These are phyloP conservation scores for Smittia aterrima DNA, from an alignment of 2,888 invertebrate species.

Conservation along the genomic window DNA sequence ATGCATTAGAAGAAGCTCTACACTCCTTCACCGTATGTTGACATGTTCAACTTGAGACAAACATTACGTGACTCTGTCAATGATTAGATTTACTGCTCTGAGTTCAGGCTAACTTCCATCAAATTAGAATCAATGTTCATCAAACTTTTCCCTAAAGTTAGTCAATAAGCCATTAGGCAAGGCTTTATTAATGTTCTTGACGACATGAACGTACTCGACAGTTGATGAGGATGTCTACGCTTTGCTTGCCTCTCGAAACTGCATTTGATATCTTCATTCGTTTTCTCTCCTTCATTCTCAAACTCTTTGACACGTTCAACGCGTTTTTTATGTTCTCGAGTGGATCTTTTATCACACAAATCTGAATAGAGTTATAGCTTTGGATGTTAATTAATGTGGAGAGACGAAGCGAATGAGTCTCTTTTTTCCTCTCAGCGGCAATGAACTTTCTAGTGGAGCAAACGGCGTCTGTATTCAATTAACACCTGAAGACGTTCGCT, in stretches of 20 bases:
- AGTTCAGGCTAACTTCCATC: neutral
- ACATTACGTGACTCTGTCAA: slow-evolving; percentile 9
- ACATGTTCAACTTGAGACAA: neutral
- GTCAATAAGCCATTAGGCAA: too few relatives aligned
- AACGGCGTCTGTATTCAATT: neutral
- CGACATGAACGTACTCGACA: too few relatives aligned
- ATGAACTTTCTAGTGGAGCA: slow-evolving; percentile 1
- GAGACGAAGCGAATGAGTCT: neutral
- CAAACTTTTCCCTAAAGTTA: too few relatives aligned
- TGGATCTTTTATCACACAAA: neutral
- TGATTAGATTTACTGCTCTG: neutral
- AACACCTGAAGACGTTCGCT: slow-evolving; percentile 9
- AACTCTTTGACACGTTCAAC: neutral
- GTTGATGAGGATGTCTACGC: too few relatives aligned
- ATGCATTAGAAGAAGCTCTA: slow-evolving; percentile 2
- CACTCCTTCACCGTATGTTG: neutral
- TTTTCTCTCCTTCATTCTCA: neutral
- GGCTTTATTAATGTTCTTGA: too few relatives aligned
- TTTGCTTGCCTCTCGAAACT: neutral
- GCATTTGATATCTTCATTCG: neutral
- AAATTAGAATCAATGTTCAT: too few relatives aligned
- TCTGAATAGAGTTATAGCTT: neutral
- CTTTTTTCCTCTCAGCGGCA: neutral
- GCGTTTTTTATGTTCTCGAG: neutral
- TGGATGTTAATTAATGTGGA: neutral